Percentiles rank a stretch among this genome's conserved stretches.
These are phyloP conservation scores for Notamacropus eugenii DNA, from an alignment of 2,797 vertebrate genomes.

Conservation along the genomic window DNA sequence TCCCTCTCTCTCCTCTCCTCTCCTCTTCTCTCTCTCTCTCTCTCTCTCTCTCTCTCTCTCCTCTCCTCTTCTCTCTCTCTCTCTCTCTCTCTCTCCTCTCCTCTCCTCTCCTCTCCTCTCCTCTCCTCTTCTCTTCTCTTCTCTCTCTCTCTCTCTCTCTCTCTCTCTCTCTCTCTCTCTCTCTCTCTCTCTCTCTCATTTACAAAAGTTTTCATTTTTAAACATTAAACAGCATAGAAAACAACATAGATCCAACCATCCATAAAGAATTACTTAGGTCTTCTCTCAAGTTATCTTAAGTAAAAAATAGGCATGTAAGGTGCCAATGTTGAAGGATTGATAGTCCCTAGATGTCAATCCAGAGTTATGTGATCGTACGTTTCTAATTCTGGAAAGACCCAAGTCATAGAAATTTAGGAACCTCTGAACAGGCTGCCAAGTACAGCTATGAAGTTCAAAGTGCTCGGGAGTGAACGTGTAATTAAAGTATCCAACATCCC, in stretches of 20 bases:
- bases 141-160: not conserved
- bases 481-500: conserved; percentile 54
- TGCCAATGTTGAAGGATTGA: not conserved
- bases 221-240: not conserved
- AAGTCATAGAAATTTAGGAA: not conserved
- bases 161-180: not conserved
- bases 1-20: too few species aligned
- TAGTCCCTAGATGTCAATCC: not conserved
- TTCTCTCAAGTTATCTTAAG: not conserved
- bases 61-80: not conserved
- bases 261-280: not conserved
- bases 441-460: not conserved
- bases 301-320: not conserved
- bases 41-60: not conserved
- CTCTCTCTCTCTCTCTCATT: not conserved
- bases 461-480: conserved; percentile 58
- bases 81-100: too few species aligned
- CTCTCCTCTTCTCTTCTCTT: too few species aligned
- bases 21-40: not conserved
- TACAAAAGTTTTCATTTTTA: not conserved
- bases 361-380: conserved; percentile 3
- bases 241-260: not conserved
- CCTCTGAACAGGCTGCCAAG: conserved; percentile 2
- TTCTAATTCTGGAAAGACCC: conserved; percentile 15
- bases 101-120: too few species aligned